phyloP scores from a whole-genome alignment of 2,113 vertebrate genomes.

The Nipponia nippon region DNA sequence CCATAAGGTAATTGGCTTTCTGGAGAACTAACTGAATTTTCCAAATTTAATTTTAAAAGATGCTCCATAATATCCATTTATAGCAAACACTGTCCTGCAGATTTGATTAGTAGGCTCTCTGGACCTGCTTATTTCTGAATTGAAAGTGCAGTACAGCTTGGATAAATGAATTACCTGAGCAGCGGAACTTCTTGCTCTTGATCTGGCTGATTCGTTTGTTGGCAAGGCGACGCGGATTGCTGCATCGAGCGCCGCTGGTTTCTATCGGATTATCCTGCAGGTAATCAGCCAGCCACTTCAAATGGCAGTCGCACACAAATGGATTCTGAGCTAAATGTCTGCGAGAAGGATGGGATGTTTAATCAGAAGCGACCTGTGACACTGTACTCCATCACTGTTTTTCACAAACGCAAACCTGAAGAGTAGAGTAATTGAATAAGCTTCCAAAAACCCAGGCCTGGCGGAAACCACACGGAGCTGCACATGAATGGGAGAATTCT shows the following conservation, averaged over 20 bases:
- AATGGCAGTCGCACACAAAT: slow-evolving; percentile 98
- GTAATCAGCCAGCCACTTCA: slow-evolving; percentile 99
- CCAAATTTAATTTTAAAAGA: slow-evolving; percentile 80
- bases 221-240: slow-evolving; percentile 92
- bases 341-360: slow-evolving; percentile 64
- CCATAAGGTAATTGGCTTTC: slow-evolving; percentile 78
- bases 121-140: slow-evolving; percentile 62
- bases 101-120: slow-evolving; percentile 77
- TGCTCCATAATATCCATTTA: slow-evolving; percentile 76
- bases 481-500: slow-evolving; percentile 14
- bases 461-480: background rate
- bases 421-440: slow-evolving; percentile 39
- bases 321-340: slow-evolving; percentile 99
- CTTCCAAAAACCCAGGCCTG: slow-evolving; percentile 26
- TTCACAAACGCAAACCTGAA: background rate
- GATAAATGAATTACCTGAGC: slow-evolving; percentile 91
- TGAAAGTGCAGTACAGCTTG: slow-evolving; percentile 56
- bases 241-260: slow-evolving; percentile 97
- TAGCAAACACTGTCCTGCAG: slow-evolving; percentile 67
- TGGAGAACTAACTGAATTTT: slow-evolving; percentile 76
- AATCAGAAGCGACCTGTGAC: slow-evolving; percentile 61
- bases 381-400: slow-evolving; percentile 6
- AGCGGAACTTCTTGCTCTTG: slow-evolving; percentile 99
- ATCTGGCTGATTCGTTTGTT: slow-evolving; percentile 99
- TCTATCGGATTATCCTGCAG: slow-evolving; percentile 98